Evolutionary conservation across 1,140 invertebrate species (phyloP).

Genomic region (Calosoma granatense): DNA sequence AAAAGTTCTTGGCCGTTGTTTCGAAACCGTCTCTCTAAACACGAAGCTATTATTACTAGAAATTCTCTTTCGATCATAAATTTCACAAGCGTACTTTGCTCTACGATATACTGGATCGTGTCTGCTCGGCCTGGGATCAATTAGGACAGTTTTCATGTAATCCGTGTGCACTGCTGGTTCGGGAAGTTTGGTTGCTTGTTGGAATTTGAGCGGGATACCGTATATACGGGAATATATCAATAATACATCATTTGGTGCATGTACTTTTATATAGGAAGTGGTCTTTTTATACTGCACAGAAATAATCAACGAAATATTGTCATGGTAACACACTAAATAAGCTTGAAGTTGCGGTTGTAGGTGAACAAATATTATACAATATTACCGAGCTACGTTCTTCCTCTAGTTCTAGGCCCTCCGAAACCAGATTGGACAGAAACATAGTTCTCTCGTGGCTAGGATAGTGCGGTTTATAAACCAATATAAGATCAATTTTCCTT

Average conservation of each 20-base stretch:
- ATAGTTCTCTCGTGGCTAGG: neutral
- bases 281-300: neutral
- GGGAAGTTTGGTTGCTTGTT: neutral
- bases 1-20: slow-evolving; percentile 15
- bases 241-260: slow-evolving; percentile 4
- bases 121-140: neutral
- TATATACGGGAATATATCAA: neutral
- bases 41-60: neutral
- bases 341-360: neutral
- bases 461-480: neutral
- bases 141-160: slow-evolving; percentile 7
- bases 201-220: slow-evolving; percentile 2
- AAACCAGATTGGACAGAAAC: neutral
- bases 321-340: neutral
- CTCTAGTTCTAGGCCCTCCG: neutral
- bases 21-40: slow-evolving; percentile 18
- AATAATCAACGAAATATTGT: neutral
- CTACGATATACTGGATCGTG: slow-evolving; percentile 10
- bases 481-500: neutral
- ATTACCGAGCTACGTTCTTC: neutral
- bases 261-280: slow-evolving; percentile 11
- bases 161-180: neutral
- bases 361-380: neutral
- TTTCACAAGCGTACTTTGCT: slow-evolving; percentile 10
- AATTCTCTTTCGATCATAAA: neutral